These are phyloP conservation scores for Asobara japonica DNA, from an alignment of 1,140 invertebrate genomes.

Conservation along the genomic window DNA sequence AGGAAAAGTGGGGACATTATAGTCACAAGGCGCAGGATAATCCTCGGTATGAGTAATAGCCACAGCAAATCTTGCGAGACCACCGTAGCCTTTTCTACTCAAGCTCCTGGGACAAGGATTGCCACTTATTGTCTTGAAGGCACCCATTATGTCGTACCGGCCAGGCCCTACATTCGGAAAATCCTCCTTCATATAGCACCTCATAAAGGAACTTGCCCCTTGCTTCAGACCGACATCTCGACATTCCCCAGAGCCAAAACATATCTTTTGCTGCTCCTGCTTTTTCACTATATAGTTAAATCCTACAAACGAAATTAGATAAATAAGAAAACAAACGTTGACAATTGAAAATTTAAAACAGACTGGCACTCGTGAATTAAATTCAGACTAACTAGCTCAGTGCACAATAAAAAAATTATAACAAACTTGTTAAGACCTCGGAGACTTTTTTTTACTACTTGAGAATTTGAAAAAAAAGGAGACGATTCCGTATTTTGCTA, in stretches of 20 bases:
- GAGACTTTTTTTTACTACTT: too few species aligned
- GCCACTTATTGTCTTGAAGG: slow-evolving; percentile 46
- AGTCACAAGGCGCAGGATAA: slow-evolving; percentile 49
- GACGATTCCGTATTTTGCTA: too few species aligned
- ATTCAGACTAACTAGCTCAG: too few species aligned
- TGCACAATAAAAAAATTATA: too few species aligned
- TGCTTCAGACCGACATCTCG: slow-evolving; percentile 46
- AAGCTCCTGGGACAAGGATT: slow-evolving; percentile 49
- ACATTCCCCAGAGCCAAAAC: slow-evolving; percentile 54
- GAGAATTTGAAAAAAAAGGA: too few species aligned
- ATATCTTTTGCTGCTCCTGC: slow-evolving; percentile 52
- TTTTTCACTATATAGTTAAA: slow-evolving; percentile 49
- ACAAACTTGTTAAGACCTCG: too few species aligned
- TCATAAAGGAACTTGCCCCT: slow-evolving; percentile 51
- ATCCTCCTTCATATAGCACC: slow-evolving; percentile 46
- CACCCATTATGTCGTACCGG: slow-evolving; percentile 48
- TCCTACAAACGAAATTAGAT: slow-evolving; percentile 25
- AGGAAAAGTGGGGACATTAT: slow-evolving; percentile 34
- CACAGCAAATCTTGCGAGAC: slow-evolving; percentile 42
- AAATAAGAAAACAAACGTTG: not conserved
- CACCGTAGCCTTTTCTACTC: slow-evolving; percentile 56
- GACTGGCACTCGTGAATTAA: too few species aligned
- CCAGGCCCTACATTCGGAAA: slow-evolving; percentile 48
- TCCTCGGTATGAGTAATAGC: slow-evolving; percentile 34
- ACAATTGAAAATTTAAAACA: not conserved